These are phyloP conservation scores for Streptopelia turtur DNA, from an alignment of 2,797 vertebrate species.

Conservation along the genomic window DNA sequence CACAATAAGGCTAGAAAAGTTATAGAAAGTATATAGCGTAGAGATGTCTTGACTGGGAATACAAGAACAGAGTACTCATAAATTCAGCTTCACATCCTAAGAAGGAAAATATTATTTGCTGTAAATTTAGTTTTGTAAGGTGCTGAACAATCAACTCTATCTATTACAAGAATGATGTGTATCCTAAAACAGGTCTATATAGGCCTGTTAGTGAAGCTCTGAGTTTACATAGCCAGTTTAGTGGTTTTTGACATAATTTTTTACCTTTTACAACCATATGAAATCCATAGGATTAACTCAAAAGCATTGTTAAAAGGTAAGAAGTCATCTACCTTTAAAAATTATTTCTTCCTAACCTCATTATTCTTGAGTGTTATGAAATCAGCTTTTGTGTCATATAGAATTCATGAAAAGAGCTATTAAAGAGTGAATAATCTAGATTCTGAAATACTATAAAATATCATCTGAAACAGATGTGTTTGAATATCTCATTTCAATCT, in stretches of 20 bases:
- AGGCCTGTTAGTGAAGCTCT: neutral
- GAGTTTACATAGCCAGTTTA: neutral
- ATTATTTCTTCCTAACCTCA: neutral
- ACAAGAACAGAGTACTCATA: neutral
- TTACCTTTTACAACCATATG: neutral
- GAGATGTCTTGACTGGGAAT: neutral
- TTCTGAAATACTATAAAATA: constrained; percentile 57
- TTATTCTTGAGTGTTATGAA: neutral
- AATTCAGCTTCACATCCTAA: neutral
- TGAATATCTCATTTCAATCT: constrained; percentile 63
- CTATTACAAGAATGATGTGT: neutral
- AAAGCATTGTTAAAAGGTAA: neutral
- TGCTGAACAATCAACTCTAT: neutral
- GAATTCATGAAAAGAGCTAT: constrained; percentile 39
- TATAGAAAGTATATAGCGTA: neutral
- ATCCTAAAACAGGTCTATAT: neutral
- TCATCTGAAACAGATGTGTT: constrained; percentile 43
- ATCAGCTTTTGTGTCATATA: neutral
- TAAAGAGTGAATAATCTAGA: constrained; percentile 46
- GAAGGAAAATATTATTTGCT: neutral
- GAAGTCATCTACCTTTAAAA: neutral
- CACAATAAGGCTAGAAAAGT: neutral
- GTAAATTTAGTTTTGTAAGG: neutral
- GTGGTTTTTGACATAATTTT: neutral
- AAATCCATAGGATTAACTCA: neutral